These are phyloP conservation scores for Trichosurus vulpecula DNA, from an alignment of 2,797 vertebrate genomes.

Conservation along the genomic window DNA sequence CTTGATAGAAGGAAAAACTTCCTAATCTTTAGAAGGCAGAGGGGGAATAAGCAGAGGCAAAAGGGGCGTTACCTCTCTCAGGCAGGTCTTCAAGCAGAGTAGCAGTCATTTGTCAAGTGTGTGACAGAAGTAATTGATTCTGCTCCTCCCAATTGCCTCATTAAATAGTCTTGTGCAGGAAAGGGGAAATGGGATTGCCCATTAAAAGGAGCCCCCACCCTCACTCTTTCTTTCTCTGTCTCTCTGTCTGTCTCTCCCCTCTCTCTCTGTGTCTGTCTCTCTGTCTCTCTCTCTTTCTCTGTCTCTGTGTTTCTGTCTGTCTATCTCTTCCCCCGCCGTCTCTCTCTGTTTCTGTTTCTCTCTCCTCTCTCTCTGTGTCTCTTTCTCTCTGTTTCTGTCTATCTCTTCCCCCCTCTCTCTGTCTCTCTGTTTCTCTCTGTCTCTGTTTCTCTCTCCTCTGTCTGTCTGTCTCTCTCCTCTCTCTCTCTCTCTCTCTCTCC, in stretches of 20 bases:
- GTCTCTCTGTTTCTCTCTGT: too few relatives aligned
- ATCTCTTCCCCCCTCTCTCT: too few relatives aligned
- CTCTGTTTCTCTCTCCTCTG: not conserved
- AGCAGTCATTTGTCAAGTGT: not conserved
- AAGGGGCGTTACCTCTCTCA: not conserved
- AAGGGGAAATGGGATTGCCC: not conserved
- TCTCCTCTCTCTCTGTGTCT: too few relatives aligned
- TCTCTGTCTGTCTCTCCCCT: fast-evolving
- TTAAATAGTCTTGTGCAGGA: not conserved
- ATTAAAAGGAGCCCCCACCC: not conserved
- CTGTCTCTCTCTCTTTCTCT: too few relatives aligned
- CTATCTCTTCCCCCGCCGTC: too few relatives aligned
- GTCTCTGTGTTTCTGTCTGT: too few relatives aligned
- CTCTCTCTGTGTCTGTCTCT: not conserved
- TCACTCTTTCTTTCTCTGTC: fast-evolving
- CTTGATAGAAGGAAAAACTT: not conserved
- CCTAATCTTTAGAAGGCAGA: not conserved
- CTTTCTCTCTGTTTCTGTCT: too few relatives aligned
- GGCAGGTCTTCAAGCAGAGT: not conserved
- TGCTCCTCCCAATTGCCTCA: not conserved
- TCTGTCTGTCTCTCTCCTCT: too few relatives aligned
- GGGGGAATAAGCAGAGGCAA: not conserved
- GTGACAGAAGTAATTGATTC: not conserved
- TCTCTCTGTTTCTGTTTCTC: not conserved
- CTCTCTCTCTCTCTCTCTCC: too few relatives aligned